These are phyloP conservation scores for Sebastes iracundus DNA, from an alignment of 2,797 vertebrate species.

Conservation along the genomic window DNA sequence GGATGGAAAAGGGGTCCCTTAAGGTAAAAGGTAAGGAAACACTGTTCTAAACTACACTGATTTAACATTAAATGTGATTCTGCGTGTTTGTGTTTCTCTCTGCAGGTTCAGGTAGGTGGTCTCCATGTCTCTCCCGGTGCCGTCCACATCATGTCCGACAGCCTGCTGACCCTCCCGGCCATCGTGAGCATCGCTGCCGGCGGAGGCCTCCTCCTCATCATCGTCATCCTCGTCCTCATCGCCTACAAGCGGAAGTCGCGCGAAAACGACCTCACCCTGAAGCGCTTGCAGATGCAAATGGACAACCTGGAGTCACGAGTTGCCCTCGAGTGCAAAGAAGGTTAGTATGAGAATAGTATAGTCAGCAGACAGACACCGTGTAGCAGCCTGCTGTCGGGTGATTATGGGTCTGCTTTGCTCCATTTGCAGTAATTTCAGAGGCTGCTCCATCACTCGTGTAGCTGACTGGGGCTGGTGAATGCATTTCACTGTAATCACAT, in stretches of 20 bases:
- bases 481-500: constrained; percentile 25
- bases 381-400: neutral
- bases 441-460: constrained; percentile 10
- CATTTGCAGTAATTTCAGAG: constrained; percentile 23
- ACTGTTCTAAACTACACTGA: neutral
- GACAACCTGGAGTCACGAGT: constrained; percentile 98
- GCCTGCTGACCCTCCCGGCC: constrained; percentile 94
- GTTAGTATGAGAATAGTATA: constrained; percentile 65
- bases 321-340: constrained; percentile 98
- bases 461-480: constrained; percentile 5
- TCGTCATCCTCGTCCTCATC: constrained; percentile 97
- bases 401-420: neutral
- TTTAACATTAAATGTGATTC: neutral
- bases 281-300: constrained; percentile 99
- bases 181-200: constrained; percentile 97
- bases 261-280: constrained; percentile 97
- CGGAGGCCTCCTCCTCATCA: constrained; percentile 95
- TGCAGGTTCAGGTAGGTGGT: constrained; percentile 94
- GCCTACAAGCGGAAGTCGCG: constrained; percentile 98
- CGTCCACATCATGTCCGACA: constrained; percentile 94
- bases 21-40: too few relatives aligned
- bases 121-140: constrained; percentile 93
- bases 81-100: constrained; percentile 5
- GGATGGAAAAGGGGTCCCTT: too few relatives aligned
- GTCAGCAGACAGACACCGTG: neutral